Evolutionary conservation across 2,113 vertebrate genomes (phyloP).

Genomic region (Seriola aureovittata): DNA sequence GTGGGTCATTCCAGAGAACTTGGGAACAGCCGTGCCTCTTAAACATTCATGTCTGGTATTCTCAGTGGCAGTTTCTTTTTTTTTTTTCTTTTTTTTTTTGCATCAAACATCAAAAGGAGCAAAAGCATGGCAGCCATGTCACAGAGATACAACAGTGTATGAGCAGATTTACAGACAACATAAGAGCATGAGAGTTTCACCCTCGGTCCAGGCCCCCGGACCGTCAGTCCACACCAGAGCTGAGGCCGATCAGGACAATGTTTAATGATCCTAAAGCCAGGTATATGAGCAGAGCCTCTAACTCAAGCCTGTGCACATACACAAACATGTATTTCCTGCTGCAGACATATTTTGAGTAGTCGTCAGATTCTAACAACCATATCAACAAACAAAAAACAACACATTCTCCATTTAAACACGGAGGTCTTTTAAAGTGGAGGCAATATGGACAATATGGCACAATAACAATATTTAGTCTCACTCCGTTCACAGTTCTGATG

Average conservation of each 20-base stretch:
- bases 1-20: constrained; percentile 62
- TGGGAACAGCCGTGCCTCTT: constrained; percentile 71
- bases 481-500: background rate
- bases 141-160: background rate
- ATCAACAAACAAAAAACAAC: background rate
- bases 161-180: background rate
- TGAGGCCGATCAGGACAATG: background rate
- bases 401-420: background rate
- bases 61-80: constrained; percentile 15
- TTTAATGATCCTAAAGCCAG: background rate
- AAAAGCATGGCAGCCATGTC: background rate
- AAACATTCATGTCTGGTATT: constrained; percentile 77
- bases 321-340: background rate
- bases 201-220: background rate
- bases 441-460: background rate
- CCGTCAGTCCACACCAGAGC: background rate
- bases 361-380: background rate
- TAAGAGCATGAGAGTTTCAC: background rate
- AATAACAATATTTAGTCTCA: background rate
- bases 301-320: no score
- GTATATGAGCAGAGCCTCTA: no score
- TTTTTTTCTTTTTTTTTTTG: constrained; percentile 1
- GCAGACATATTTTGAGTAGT: background rate
- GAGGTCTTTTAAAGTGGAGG: background rate
- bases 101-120: constrained; percentile 50